These are phyloP conservation scores for Pterobdella sp. DNA, from an alignment of 2,888 invertebrate genomes.

Conservation along the genomic window DNA sequence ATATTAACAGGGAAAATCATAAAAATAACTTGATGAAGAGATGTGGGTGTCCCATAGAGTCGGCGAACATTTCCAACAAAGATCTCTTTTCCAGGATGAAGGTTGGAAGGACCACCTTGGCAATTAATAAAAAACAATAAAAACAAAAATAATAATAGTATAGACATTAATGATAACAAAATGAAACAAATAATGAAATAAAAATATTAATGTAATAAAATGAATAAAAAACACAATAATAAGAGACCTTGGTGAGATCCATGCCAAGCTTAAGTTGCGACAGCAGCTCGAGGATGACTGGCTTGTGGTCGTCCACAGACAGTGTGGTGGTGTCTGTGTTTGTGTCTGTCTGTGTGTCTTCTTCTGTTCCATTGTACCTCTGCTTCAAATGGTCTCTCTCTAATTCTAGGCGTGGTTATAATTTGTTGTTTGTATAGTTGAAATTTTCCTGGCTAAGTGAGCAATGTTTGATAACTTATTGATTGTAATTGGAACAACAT, in stretches of 20 bases:
- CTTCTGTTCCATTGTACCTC: neutral
- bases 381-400: neutral
- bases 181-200: neutral
- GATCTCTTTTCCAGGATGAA: constrained; percentile 54
- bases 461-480: neutral
- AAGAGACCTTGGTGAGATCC: constrained; percentile 53
- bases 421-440: neutral
- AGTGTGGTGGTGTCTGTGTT: neutral
- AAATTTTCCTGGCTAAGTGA: neutral
- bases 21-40: constrained; percentile 49
- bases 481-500: too few species aligned
- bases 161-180: neutral
- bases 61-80: constrained; percentile 55
- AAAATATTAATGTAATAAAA: neutral
- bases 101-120: constrained; percentile 52
- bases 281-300: constrained; percentile 53
- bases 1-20: too few species aligned
- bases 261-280: constrained; percentile 55
- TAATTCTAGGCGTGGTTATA: constrained; percentile 37
- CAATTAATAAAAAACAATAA: neutral
- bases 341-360: constrained; percentile 5
- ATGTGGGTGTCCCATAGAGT: constrained; percentile 54
- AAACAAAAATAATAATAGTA: neutral
- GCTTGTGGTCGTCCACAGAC: constrained; percentile 50
- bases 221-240: neutral